Conservation (phyloP, 2,888 invertebrate genomes). For the Agrotis ipsilon region DNA sequence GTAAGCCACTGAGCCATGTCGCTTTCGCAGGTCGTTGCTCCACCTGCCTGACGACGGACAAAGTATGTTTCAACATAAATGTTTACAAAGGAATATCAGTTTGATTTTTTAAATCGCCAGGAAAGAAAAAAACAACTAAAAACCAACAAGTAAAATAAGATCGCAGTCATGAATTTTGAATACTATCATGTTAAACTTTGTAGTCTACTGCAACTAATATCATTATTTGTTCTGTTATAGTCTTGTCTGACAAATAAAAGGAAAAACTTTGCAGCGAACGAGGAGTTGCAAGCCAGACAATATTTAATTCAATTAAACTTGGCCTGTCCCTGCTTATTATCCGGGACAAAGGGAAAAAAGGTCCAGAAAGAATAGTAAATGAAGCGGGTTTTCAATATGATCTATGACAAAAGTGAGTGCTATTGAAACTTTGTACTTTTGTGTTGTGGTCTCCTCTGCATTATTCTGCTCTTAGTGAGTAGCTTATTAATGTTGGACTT, state of each 20-base stretch:
- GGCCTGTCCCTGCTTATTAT: conserved; percentile 64
- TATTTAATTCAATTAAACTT: conserved; percentile 74
- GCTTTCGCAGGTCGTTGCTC: too few species aligned
- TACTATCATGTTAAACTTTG: conserved; percentile 35
- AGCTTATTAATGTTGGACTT: background rate
- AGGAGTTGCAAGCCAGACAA: conserved; percentile 64
- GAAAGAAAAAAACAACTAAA: background rate
- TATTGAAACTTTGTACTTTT: background rate
- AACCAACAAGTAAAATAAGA: conserved; percentile 20
- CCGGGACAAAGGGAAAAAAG: conserved; percentile 55
- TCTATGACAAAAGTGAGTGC: conserved; percentile 25
- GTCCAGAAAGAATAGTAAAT: conserved; percentile 62
- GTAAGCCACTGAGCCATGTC: too few species aligned
- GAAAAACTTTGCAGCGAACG: conserved; percentile 58
- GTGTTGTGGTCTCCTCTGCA: background rate
- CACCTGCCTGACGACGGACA: too few species aligned
- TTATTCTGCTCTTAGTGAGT: background rate
- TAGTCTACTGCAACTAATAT: conserved; percentile 48
- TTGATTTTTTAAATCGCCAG: background rate
- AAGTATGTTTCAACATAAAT: background rate
- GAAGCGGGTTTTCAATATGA: conserved; percentile 50
- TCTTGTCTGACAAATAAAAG: conserved; percentile 54
- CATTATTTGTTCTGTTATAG: conserved; percentile 56
- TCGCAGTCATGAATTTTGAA: conserved; percentile 18
- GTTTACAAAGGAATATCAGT: too few species aligned